Percentiles rank a stretch among this genome's conserved stretches.
Evolutionary conservation across 2,888 invertebrate genomes (phyloP).

Genomic region (Meteorus cinctellus): DNA sequence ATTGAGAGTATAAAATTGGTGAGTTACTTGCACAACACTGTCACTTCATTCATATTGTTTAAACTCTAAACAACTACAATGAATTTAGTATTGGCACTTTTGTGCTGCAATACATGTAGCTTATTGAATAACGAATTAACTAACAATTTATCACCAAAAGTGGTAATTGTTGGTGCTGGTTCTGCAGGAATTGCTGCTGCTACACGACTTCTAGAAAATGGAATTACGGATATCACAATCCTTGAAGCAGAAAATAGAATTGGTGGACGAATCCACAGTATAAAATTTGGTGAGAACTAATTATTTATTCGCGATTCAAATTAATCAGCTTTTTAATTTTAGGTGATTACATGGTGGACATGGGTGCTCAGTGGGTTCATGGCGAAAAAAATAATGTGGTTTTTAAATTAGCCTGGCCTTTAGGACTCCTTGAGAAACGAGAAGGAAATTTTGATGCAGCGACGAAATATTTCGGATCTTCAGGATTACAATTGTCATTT

Average conservation of each 20-base stretch:
- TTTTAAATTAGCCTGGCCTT: conserved; percentile 59
- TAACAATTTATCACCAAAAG: conserved; percentile 50
- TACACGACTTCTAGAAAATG: conserved; percentile 72
- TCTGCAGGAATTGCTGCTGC: conserved; percentile 76
- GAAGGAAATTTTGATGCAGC: conserved; percentile 40
- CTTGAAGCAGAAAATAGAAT: conserved; percentile 74
- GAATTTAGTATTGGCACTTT: conserved; percentile 3
- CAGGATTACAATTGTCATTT: conserved; percentile 34
- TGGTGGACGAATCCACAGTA: conserved; percentile 73
- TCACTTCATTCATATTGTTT: not conserved
- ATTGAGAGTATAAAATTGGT: not conserved
- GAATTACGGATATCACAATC: conserved; percentile 73
- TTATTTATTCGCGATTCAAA: not conserved
- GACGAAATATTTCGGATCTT: conserved; percentile 33
- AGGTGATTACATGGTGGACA: conserved; percentile 59
- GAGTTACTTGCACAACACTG: not conserved
- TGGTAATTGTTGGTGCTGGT: conserved; percentile 77
- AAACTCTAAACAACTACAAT: not conserved
- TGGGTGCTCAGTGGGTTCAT: conserved; percentile 65
- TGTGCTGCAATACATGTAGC: not conserved
- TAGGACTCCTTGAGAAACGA: conserved; percentile 53
- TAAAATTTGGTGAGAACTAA: conserved; percentile 68
- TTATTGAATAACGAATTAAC: not conserved
- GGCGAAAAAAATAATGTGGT: conserved; percentile 58
- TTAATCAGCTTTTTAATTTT: conserved; percentile 1